Evolutionary conservation across 2,797 vertebrate species (phyloP).

Genomic region (Cryptoblepharus egeriae): DNA sequence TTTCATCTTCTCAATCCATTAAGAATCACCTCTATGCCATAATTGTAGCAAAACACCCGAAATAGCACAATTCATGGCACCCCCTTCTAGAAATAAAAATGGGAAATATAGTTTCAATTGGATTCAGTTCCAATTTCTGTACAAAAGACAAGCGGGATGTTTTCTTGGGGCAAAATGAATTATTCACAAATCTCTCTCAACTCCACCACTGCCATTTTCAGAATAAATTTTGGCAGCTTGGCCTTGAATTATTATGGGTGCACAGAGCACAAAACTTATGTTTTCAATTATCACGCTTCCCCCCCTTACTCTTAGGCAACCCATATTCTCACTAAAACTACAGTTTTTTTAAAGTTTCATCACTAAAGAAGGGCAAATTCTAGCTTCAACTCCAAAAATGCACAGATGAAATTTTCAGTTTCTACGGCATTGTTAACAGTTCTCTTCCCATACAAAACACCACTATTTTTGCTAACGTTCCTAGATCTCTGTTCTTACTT

Average conservation of each 20-base stretch:
- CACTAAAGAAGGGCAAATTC: conserved; percentile 8
- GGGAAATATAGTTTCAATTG: conserved; percentile 61
- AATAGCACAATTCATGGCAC: conserved; percentile 44
- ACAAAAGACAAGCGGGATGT: conserved; percentile 60
- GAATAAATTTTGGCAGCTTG: conserved; percentile 66
- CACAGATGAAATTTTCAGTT: neutral
- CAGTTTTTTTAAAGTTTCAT: neutral
- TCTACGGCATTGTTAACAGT: neutral
- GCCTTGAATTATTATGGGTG: conserved; percentile 59
- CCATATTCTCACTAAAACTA: conserved; percentile 34
- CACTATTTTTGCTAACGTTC: neutral
- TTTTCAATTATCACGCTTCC: conserved; percentile 47
- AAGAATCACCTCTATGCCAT: conserved; percentile 37
- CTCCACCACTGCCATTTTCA: conserved; percentile 57
- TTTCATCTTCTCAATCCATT: conserved; percentile 45
- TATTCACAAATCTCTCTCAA: conserved; percentile 68
- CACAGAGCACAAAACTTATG: conserved; percentile 51
- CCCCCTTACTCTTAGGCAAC: conserved; percentile 30
- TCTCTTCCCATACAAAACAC: conserved; percentile 22
- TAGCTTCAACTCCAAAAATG: conserved; percentile 46
- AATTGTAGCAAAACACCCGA: conserved; percentile 47
- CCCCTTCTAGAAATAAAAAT: neutral
- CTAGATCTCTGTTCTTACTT: neutral
- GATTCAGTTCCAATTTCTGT: conserved; percentile 58
- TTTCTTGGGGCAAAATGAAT: conserved; percentile 71